A percentile compares a stretch with the other conserved stretches of the same genome.
phyloP scores from a whole-genome alignment of 2,113 vertebrate genomes.

The Otis tarda region DNA sequence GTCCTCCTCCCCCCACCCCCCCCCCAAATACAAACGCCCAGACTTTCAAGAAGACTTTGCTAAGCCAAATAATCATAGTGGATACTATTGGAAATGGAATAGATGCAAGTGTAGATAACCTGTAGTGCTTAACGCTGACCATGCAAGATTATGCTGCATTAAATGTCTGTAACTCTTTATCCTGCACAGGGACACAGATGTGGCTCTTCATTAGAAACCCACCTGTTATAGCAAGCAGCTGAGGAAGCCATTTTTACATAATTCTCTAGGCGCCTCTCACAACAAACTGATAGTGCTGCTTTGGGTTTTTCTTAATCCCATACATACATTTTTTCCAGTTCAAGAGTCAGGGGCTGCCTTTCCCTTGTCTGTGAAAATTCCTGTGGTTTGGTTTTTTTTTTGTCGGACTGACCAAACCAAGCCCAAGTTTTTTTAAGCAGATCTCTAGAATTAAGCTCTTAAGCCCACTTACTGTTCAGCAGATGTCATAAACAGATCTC shows the following conservation, averaged over 20 bases:
- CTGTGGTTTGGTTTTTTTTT: background rate
- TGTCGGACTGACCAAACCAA: background rate
- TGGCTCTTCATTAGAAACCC: conserved; percentile 30
- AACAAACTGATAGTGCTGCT: background rate
- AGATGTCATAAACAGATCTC: background rate
- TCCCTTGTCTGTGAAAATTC: background rate
- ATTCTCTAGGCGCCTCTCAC: conserved; percentile 49
- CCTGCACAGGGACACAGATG: background rate
- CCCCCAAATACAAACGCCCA: background rate
- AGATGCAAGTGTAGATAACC: conserved; percentile 39
- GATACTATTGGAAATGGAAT: background rate
- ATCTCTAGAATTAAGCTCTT: background rate
- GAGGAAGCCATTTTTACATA: conserved; percentile 47
- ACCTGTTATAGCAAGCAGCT: conserved; percentile 63
- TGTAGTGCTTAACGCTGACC: background rate
- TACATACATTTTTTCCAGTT: background rate
- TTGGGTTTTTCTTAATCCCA: conserved; percentile 28
- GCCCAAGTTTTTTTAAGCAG: background rate
- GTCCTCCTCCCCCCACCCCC: background rate
- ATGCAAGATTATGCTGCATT: background rate
- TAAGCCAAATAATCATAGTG: conserved; percentile 10
- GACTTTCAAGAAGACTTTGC: background rate
- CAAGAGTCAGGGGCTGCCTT: background rate
- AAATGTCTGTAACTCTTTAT: background rate
- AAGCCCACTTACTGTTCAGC: background rate